Conservation (phyloP, 2,888 invertebrate genomes). For the Microctonus hyperodae region DNA sequence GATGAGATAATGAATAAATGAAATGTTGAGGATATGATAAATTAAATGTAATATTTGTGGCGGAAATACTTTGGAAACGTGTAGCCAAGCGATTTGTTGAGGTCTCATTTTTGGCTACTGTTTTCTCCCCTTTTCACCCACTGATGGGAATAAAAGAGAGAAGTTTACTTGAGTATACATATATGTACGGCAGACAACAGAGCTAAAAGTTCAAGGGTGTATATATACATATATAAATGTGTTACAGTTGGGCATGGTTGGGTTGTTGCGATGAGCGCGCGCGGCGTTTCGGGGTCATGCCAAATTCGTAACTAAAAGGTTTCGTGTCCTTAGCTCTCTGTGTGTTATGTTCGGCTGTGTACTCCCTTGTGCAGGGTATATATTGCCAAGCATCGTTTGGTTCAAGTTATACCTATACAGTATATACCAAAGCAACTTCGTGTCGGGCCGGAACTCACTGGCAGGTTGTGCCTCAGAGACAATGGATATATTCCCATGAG, state of each 20-base stretch:
- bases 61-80: not conserved
- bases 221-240: not conserved
- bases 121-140: constrained; percentile 14
- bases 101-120: constrained; percentile 6
- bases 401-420: not conserved
- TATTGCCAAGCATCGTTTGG: constrained; percentile 17
- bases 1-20: not conserved
- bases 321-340: constrained; percentile 27
- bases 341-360: not conserved
- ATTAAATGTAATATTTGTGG: not conserved
- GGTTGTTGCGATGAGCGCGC: constrained; percentile 26
- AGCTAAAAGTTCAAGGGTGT: constrained; percentile 32
- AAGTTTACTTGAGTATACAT: constrained; percentile 20
- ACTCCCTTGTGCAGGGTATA: constrained; percentile 12
- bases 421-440: constrained; percentile 15
- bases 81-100: constrained; percentile 6
- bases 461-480: constrained; percentile 24
- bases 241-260: constrained; percentile 21
- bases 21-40: not conserved
- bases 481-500: constrained; percentile 28
- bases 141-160: constrained; percentile 7
- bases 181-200: constrained; percentile 10
- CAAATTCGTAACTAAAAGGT: constrained; percentile 33
- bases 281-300: constrained; percentile 28
- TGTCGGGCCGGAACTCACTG: constrained; percentile 27